These are phyloP conservation scores for Anolis sagrei DNA, from an alignment of 2,113 vertebrate genomes.

Conservation along the genomic window DNA sequence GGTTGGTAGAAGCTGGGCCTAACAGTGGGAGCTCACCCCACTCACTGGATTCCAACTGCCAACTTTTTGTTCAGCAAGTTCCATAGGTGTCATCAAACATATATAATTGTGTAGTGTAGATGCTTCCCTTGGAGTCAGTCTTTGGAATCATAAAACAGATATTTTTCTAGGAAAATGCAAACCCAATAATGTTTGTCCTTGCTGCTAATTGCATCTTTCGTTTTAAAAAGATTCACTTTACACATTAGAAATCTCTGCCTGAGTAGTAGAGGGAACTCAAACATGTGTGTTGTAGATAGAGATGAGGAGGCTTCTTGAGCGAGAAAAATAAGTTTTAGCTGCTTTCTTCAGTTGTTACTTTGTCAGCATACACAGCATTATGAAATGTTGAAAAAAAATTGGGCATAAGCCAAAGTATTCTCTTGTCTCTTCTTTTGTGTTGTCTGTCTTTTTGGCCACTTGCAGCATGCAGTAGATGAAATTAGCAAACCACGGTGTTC, in stretches of 20 bases:
- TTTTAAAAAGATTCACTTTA: slow-evolving; percentile 23
- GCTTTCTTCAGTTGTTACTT: neutral
- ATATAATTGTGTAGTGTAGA: no score
- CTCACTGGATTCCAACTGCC: no score
- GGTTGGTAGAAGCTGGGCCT: no score
- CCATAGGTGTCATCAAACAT: no score
- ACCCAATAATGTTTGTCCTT: slow-evolving; percentile 48
- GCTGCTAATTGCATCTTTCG: slow-evolving; percentile 61
- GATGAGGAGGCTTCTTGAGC: neutral
- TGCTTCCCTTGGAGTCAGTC: neutral
- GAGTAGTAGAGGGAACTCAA: neutral
- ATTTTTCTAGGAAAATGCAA: neutral
- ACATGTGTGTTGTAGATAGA: neutral
- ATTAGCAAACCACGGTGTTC: no score
- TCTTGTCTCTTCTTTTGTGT: no score
- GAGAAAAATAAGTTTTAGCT: neutral
- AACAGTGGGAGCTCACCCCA: no score
- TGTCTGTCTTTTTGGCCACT: no score
- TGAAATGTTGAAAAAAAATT: no score
- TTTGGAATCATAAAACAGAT: neutral
- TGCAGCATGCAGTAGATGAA: no score
- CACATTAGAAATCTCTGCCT: neutral
- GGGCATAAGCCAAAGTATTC: no score
- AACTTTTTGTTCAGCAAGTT: no score
- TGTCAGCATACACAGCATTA: neutral